Conservation (phyloP, 2,888 invertebrate species). For the Platynereis dumerilii region DNA sequence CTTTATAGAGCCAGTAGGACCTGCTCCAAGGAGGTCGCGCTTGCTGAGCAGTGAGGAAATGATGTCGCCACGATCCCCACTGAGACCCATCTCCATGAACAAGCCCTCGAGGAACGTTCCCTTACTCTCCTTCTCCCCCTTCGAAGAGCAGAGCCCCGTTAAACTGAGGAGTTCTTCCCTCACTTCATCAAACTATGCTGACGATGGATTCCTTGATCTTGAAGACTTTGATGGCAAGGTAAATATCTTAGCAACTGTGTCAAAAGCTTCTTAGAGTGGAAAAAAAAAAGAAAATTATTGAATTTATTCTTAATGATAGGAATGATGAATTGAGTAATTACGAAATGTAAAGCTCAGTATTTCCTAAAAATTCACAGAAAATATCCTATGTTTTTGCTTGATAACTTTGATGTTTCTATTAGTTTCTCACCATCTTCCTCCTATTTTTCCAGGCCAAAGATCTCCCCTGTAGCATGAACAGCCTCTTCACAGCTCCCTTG, state of each 20-base stretch:
- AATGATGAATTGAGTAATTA: too few relatives aligned
- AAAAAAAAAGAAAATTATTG: too few relatives aligned
- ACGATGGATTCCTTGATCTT: constrained; percentile 55
- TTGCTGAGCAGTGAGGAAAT: constrained; percentile 47
- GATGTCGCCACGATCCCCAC: constrained; percentile 46
- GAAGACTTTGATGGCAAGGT: constrained; percentile 14
- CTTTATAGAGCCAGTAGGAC: constrained; percentile 47
- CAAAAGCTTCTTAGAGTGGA: too few relatives aligned
- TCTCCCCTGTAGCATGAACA: constrained; percentile 40
- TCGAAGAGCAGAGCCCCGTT: constrained; percentile 15
- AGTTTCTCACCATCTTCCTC: too few relatives aligned
- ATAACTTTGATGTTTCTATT: too few relatives aligned
- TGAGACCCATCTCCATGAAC: constrained; percentile 50
- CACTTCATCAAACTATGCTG: constrained; percentile 38
- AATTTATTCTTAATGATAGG: too few relatives aligned
- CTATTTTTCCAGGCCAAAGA: constrained; percentile 5
- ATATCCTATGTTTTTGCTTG: too few relatives aligned
- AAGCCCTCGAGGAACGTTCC: constrained; percentile 31
- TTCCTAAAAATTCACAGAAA: too few relatives aligned
- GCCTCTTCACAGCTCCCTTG: constrained; percentile 47
- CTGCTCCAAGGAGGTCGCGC: constrained; percentile 40
- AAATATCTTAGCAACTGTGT: too few relatives aligned
- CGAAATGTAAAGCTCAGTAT: too few relatives aligned
- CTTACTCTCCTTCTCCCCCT: not conserved
- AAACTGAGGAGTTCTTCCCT: constrained; percentile 28